Evolutionary conservation across 1,140 invertebrate genomes (phyloP), one percentile per base, ranked within the genome.

Genomic region (Pachypsylla venusta): DNA sequence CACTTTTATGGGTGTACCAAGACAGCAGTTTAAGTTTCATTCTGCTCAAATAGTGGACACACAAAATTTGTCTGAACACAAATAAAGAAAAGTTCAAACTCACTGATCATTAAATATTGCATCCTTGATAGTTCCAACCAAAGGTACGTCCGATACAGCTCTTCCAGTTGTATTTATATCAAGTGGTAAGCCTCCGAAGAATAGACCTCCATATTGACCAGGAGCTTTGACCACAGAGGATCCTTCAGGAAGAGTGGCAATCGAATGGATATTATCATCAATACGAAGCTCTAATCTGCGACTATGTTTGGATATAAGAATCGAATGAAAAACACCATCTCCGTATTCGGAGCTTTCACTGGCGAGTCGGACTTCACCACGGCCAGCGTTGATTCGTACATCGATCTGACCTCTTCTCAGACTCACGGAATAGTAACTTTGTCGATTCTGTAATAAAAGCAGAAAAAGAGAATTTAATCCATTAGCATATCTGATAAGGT

Each of bases 51-150:
- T 57, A 48, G n/a, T 57, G 5, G 16, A 39, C 5, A 40, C 10
- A 57, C 56, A 57, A 10, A 4, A 16, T 4, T 13, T 40, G 22
- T 22, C n/a, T 42, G 28, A 57, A 56, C 10, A 53, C 19, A 13
- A 10, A 13, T 10, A 54, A 58, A 70, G 7, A 30, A 7, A 57
- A 39, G 58, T 27, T 62, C 56, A 54, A 20, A 76, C 79, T 77
- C 73, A 86, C 83, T 79, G 75, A 62, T 87, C 81, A 67, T 89
- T 85, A 61, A 90, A 81, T 58, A 88, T 81, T 16, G 85, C 78
- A 73, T 93, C 85, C 64, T 81, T 82, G 20, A 93, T 83, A 4
- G 85, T 82, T 25, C 89, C 89, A 58, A 77, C 75, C 5, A 85
- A 70, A 53, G 76, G 75, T 42, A 71, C 65, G 20, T 67, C 73